Conservation (phyloP, 2,113 vertebrate species). For the Laticauda laticaudata region DNA sequence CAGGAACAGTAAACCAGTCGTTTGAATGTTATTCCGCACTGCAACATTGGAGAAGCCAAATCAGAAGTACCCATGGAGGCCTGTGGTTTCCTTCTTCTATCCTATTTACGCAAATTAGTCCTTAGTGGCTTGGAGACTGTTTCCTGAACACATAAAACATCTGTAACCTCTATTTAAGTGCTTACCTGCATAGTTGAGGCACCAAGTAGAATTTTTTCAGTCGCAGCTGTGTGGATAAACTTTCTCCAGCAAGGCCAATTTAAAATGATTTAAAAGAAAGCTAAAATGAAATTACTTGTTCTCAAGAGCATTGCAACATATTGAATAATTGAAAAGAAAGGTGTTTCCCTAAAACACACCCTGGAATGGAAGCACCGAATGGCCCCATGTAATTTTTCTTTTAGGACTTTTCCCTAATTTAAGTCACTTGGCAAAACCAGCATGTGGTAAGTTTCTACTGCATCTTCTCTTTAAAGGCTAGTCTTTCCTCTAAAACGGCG, state of each 20-base stretch:
- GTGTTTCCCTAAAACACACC: neutral
- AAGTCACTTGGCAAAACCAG: neutral
- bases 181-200: constrained; percentile 14
- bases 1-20: constrained; percentile 34
- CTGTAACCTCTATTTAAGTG: constrained; percentile 37
- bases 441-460: neutral
- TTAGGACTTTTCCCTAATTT: neutral
- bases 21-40: constrained; percentile 53
- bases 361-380: neutral
- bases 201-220: constrained; percentile 11
- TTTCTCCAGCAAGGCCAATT: constrained; percentile 10
- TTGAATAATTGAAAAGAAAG: constrained; percentile 12
- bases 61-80: constrained; percentile 45
- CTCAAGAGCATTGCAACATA: constrained; percentile 4
- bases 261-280: neutral
- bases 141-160: constrained; percentile 18
- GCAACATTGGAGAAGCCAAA: constrained; percentile 46
- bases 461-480: neutral
- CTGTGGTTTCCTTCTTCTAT: constrained; percentile 38
- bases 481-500: neutral
- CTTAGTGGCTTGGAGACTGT: constrained; percentile 38
- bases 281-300: neutral
- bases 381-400: neutral
- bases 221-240: constrained; percentile 22
- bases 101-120: constrained; percentile 50